Base-by-base conservation (phyloP, 2,797 vertebrate genomes). In the Mycteria americana region DNA sequence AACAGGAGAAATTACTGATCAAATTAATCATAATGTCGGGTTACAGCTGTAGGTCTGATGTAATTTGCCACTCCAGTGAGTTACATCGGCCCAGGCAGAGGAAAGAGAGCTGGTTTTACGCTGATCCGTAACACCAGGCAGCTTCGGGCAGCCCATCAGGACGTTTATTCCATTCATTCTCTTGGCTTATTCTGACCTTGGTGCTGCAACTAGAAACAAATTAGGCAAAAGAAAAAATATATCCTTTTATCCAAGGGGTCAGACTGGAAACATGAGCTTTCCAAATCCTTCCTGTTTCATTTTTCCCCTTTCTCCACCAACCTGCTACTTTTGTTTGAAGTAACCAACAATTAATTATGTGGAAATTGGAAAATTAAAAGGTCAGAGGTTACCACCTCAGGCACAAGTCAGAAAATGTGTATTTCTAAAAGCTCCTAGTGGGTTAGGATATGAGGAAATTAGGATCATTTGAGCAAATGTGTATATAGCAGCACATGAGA, bases 1-100 rank as follows among this genome's bases (percentile, higher is more conserved):
- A 99, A 99, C 99, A 99, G 99, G 99, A 99, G 99, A 99, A 99
- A 99, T 99, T 99, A 99, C 99, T 99, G 99, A 99, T 99, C 99
- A 99, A 99, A 99, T 99, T 99, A 99, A 99, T 99, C 99, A 99
- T 99, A 99, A 99, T 99, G 99, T 99, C 99, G 98, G 99, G 99
- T 99, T 99, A 99, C 99, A 99, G 99, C 99, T 99, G 99, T 99
- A 99, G 99, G 99, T 99, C 99, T 99, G 99, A 99, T 99, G 99
- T 99, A 99, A 99, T 99, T 99, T 99, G 99, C 99, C 99, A 99
- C 99, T 99, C 99, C 99, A 99, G 98, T 99, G 99, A 99, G 98
- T 99, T 99, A 99, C 99, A 99, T 99, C 99, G 98, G 99, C 99
- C 98, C 96, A 97, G 98, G 98, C 99, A 98, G 96, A 93, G 98